Evolutionary conservation across 1,140 invertebrate genomes (phyloP).

Genomic region (Bradysia coprophila): DNA sequence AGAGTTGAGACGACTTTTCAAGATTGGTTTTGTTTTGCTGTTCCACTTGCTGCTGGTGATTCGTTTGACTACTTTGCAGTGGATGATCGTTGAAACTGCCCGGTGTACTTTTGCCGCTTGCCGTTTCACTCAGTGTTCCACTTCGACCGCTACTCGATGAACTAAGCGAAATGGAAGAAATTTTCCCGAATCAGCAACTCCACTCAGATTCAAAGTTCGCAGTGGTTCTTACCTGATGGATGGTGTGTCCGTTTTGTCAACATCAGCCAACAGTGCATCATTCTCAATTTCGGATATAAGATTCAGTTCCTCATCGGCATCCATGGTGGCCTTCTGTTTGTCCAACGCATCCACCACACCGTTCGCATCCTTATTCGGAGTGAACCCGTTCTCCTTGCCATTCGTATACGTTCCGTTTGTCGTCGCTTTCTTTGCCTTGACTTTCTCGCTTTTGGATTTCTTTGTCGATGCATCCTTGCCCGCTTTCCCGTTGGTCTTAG

Average conservation of each 20-base stretch:
- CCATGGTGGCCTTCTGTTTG: not conserved
- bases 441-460: constrained; percentile 9
- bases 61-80: not conserved
- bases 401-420: not conserved
- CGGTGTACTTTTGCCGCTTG: constrained; percentile 15
- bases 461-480: constrained; percentile 12
- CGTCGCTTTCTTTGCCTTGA: constrained; percentile 9
- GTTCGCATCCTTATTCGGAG: not conserved
- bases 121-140: constrained; percentile 5
- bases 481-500: constrained; percentile 5
- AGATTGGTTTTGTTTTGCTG: not conserved
- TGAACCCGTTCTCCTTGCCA: constrained; percentile 6
- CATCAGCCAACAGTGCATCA: constrained; percentile 1
- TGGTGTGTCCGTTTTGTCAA: constrained; percentile 1
- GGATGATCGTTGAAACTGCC: constrained; percentile 6
- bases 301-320: constrained; percentile 5
- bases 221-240: constrained; percentile 2
- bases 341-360: not conserved
- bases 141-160: constrained; percentile 3
- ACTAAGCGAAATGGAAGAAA: constrained; percentile 1
- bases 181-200: too few relatives aligned
- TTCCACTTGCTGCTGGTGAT: not conserved
- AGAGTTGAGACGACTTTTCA: not conserved
- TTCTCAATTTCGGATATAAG: constrained; percentile 3
- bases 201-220: not conserved